Percentiles rank a stretch among this genome's conserved stretches.
These are phyloP conservation scores for Macquaria ambigua DNA, from an alignment of 2,113 vertebrate genomes.

Conservation along the genomic window DNA sequence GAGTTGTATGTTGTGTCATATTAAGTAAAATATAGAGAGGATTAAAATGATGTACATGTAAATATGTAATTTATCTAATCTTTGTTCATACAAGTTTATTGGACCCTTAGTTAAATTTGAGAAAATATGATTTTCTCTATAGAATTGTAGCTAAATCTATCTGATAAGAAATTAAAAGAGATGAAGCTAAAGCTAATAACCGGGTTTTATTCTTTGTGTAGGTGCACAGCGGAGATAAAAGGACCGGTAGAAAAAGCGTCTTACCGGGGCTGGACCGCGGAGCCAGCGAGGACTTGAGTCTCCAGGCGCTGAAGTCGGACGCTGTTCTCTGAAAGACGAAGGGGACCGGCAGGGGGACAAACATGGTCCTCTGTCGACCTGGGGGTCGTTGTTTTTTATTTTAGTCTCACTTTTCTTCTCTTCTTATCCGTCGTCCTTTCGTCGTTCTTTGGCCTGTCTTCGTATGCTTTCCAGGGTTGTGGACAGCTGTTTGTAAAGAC, in stretches of 20 bases:
- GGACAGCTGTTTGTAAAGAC: constrained; percentile 14
- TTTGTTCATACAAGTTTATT: not conserved
- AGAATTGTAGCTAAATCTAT: not conserved
- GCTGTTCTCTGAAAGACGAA: constrained; percentile 90
- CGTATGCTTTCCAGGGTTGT: constrained; percentile 43
- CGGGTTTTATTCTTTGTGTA: constrained; percentile 10
- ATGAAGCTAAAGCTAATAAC: not conserved
- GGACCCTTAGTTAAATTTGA: not conserved
- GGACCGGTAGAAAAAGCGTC: constrained; percentile 14
- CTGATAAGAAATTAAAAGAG: not conserved
- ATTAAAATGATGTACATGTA: not conserved
- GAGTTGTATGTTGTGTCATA: not conserved
- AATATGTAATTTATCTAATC: not conserved
- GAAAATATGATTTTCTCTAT: not conserved
- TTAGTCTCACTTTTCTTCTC: constrained; percentile 71
- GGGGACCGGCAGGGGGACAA: constrained; percentile 86
- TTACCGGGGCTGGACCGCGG: constrained; percentile 89
- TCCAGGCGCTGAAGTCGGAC: constrained; percentile 89
- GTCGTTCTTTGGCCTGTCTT: constrained; percentile 67
- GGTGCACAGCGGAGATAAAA: not conserved
- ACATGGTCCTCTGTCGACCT: constrained; percentile 86
- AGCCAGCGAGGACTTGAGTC: constrained; percentile 88
- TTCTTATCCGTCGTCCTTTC: constrained; percentile 60
- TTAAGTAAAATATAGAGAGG: not conserved
- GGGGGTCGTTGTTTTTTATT: constrained; percentile 67